Base-by-base conservation (phyloP, 1,140 invertebrate genomes). In the Diplogasteroides magnus region DNA sequence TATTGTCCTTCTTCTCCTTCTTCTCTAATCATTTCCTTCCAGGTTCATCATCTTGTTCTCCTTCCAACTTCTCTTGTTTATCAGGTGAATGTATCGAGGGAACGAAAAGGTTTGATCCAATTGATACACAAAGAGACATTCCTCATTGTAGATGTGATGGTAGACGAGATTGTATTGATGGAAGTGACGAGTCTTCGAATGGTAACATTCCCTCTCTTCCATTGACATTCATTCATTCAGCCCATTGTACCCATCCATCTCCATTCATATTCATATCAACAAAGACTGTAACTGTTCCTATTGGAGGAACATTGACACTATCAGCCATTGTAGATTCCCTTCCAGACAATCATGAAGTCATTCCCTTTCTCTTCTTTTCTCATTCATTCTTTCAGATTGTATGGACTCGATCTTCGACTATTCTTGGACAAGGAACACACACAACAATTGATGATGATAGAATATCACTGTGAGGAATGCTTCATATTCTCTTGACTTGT, bases 121-220 rank as follows among this genome's bases (percentile, higher is more conserved):
- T n/a, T n/a, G n/a, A n/a, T n/a, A n/a, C n/a, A n/a, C n/a, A n/a
- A n/a, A n/a, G n/a, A n/a, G n/a, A 48, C 37, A 19, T 48, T 48
- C 19, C 6, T 48, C 19, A 6, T 48, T 48, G 37, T 19, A 48
- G 70, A 19, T 94, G 91, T 77, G 88, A 94, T 80, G 88, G 88
- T 59, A 84, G 85, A 1, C 87, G 90, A 0, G 87, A 94, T 77
- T 94, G 92, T 82, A 76, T 83, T 14, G 91, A 94, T 82, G 88
- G 87, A 2, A 91, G 89, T 72, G 92, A 94, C 80, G 92, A 94
- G 84, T 83, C 83, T 0, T 85, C 85, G 31, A 31, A 67, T 19
- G 37, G 37, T 48, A 48, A 48, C n/a, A 48, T 48, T 11, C 19
- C 19, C 37, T 48, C 6, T 48, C 37, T 11, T 48, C 19, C 6